A percentile compares a stretch with the other conserved stretches of the same genome.
Conservation (phyloP, 2,113 vertebrate genomes). For the Esox niger region DNA sequence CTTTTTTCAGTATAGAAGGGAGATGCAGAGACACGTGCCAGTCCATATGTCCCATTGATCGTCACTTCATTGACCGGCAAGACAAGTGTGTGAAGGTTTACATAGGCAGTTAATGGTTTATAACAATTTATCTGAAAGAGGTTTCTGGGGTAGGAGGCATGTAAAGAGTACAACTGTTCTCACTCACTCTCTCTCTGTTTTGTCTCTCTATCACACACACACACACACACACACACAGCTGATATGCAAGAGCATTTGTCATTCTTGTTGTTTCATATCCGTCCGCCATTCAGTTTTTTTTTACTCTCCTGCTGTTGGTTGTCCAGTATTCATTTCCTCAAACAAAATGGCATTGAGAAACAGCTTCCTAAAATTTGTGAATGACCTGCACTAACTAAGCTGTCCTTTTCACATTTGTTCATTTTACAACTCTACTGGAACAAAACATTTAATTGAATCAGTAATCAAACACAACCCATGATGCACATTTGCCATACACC, state of each 20-base stretch:
- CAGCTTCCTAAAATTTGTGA: background rate
- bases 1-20: background rate
- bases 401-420: background rate
- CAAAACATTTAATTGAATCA: background rate
- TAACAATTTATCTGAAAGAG: conserved; percentile 27
- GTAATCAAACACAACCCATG: background rate
- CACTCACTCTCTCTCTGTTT: too few species aligned
- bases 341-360: background rate
- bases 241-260: background rate
- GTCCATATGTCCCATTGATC: too few species aligned
- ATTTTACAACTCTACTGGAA: background rate
- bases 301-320: too few species aligned
- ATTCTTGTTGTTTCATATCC: too few species aligned
- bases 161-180: conserved; percentile 7
- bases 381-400: background rate
- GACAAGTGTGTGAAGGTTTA: background rate
- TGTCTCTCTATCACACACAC: background rate
- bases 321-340: background rate
- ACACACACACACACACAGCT: background rate
- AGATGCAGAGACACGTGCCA: too few species aligned
- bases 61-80: too few species aligned
- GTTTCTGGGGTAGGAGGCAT: background rate
- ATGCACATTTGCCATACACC: background rate
- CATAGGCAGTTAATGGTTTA: background rate
- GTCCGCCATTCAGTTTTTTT: too few species aligned